Evolutionary conservation across 2,113 vertebrate genomes (phyloP), one percentile per base, ranked within the genome.

Genomic region (Ciconia boyciana): DNA sequence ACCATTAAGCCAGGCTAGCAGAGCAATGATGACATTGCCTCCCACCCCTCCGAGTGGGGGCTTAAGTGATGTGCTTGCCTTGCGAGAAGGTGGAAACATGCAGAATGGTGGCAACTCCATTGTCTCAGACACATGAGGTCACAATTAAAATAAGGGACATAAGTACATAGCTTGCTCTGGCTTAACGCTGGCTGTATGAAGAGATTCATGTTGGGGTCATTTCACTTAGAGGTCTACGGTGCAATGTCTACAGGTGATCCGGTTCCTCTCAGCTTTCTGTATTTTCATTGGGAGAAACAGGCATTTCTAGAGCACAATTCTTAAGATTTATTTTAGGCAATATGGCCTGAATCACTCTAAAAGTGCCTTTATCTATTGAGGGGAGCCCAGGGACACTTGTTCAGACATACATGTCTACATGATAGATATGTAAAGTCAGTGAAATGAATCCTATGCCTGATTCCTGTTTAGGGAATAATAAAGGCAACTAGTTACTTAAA

Each of bases 61-160:
- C 26, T 16, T 46, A 25, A 51, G n/a, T 3, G 49, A 39, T 32
- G 13, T 2, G 3, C 4, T 61, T 24, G 11, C 52, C 20, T 69
- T 0, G 3, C 1, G 4, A 81, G 55, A 70, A 32, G 9, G 15
- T 14, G 12, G 46, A 34, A 58, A 41, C 4, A 7, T 25, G 16
- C 8, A 15, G 29, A 89, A 49, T 0, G 1, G 36, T 62, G 48
- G 3, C 19, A 46, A 31, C 1, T 3, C 28, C 3, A 0, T 51
- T 41, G 34, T 32, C 36, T 54, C 54, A 66, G 66, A 83, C 19
- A 32, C 34, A 29, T 32, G 26, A 68, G 41, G 48, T 52, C 48
- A 58, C 39, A 68, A 44, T 31, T 49, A 21, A 78, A 70, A 41
- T 19, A 36, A 34, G 28, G 11, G 31, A 57, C 19, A 62, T 9